Evolutionary conservation across 2,113 vertebrate species (phyloP), one percentile per base, ranked within the genome.

Genomic region (Anoura caudifer): DNA sequence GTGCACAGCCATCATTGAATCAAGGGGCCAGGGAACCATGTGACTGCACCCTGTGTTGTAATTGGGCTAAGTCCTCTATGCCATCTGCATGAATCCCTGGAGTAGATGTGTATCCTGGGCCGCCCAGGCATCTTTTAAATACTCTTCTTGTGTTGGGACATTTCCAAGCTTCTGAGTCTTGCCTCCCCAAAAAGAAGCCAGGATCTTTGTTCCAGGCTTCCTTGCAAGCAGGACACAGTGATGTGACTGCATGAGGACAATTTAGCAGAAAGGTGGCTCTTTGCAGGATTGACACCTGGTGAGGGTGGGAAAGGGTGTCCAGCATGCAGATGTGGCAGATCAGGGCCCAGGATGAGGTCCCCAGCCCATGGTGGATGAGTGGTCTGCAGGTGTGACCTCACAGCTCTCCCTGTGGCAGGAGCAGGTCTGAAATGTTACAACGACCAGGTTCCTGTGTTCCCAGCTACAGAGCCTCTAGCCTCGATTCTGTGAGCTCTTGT

Each of bases 311-410:
- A 38, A 87, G 33, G 13, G 24, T 14, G 2, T 17, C 16, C 1
- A 28, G 70, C 41, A 61, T 0, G 47, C 36, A n/a, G 52, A 52
- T 19, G n/a, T 19, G 20, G 22, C 13, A 14, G 59, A 82, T 19
- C 3, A 28, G 70, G 45, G 38, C 38, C 52, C 28, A 12, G 26
- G 26, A 9, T 4, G 6, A 63, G 59, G n/a, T 76, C 47, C 50
- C 7, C 0, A 10, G 69, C 3, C 28, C 9, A 1, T 3, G 0
- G 3, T 10, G n/a, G 33, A 22, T 26, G 47, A 59, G 41, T 20
- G 41, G 2, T 16, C 41, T 56, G 14, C 38, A n/a, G 33, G 38
- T 33, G 2, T 15, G 67, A 22, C 47, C 31, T 19, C 38, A 38
- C 22, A 15, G 54, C 10, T 56, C 56, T 54, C 45, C 24, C 20